Base-by-base conservation (phyloP, 2,113 vertebrate genomes). In the Anoura caudifer region DNA sequence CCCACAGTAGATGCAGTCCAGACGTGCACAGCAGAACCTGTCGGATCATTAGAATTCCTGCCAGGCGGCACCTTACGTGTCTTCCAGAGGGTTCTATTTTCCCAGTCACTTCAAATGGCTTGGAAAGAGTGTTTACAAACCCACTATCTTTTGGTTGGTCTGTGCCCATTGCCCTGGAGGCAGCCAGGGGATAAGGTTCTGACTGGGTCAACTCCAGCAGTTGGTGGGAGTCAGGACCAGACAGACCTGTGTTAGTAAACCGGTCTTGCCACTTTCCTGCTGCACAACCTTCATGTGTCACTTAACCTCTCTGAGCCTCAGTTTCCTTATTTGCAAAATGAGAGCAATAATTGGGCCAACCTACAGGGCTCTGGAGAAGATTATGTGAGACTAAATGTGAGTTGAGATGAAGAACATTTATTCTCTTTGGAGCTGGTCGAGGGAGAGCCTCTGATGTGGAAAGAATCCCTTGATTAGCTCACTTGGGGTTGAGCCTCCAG, bases 11-110 rank as follows among this genome's bases (percentile, higher is more conserved):
- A 88, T 56, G 61, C 11, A 45, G 72, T 20, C n/a, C 61, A 63
- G 86, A 56, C 12, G 4, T 41, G 36, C 31, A 43, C 0, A 0
- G 84, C 41, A 33, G 41, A 93, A 76, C 36, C 92, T 33, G 2
- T 38, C 4, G 65, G 61, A 56, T 86, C 85, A 85, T 97, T 97
- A 96, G 95, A 83, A 96, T 96, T 94, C 95, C 63, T 75, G 33
- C 73, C 90, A 70, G 90, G 63, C 10, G 2, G 15, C 16, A 16
- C 69, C 67, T 77, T 88, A 13, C 43, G 52, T 61, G 84, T 87
- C 82, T 96, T 95, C 84, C 76, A 96, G 75, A 90, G 52, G 11
- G 45, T 73, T 93, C 84, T 94, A 7, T 97, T 73, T 96, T 90
- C 94, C 76, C 26, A 61, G 91, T 80, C 56, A 91, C 65, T 97